phyloP scores from a whole-genome alignment of 1,140 invertebrate genomes.

The Cydia amplana region DNA sequence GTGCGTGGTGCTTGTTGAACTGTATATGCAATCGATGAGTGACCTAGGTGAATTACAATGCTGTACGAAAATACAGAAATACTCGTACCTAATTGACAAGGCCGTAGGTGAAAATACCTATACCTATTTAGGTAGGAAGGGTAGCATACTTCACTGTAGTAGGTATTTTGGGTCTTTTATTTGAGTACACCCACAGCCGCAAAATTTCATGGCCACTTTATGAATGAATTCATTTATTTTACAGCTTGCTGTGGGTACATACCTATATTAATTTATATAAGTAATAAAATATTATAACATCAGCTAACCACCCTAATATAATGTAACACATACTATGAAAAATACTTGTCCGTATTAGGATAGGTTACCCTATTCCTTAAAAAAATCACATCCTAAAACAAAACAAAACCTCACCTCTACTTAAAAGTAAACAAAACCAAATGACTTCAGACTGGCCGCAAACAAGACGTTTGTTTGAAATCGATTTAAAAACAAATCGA shows the following conservation, averaged over 20 bases:
- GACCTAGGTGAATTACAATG: constrained; percentile 26
- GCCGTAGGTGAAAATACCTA: no score
- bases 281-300: no score
- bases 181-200: no score
- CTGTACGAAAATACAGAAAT: not conserved
- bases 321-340: no score
- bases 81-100: not conserved
- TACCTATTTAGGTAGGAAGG: not conserved
- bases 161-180: no score
- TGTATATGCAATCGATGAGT: constrained; percentile 43
- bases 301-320: no score
- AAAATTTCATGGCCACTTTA: no score
- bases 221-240: no score
- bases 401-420: not conserved
- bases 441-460: constrained; percentile 8
- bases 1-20: constrained; percentile 39
- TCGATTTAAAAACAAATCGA: constrained; percentile 26
- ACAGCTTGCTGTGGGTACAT: no score
- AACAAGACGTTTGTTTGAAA: constrained; percentile 26
- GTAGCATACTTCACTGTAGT: no score
- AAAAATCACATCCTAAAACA: not conserved
- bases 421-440: not conserved
- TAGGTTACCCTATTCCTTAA: not conserved
- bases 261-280: no score
- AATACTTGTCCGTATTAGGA: no score